These are phyloP conservation scores for Alauda arvensis DNA, from an alignment of 2,797 vertebrate species.

Conservation along the genomic window DNA sequence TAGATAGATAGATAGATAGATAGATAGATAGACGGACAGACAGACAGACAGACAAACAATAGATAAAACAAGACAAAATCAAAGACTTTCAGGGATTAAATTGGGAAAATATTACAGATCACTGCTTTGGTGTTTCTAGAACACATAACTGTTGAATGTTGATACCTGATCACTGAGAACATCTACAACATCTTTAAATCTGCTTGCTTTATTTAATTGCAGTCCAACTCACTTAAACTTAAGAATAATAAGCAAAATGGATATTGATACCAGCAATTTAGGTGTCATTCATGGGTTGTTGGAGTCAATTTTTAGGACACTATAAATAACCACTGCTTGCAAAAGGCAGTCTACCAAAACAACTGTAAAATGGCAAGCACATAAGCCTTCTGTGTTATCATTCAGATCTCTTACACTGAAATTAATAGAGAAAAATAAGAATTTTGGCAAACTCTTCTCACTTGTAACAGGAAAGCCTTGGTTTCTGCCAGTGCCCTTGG, in stretches of 20 bases:
- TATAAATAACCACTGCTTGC: not conserved
- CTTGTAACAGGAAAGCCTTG: not conserved
- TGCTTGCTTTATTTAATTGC: slow-evolving; percentile 60
- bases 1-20: not conserved
- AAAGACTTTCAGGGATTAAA: not conserved
- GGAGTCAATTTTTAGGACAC: not conserved
- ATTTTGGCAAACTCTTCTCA: not conserved
- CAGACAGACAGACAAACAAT: not conserved
- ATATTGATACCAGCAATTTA: not conserved
- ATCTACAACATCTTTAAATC: slow-evolving; percentile 36
- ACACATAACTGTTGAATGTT: slow-evolving; percentile 13
- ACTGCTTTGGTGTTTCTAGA: slow-evolving; percentile 3
- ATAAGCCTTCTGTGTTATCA: not conserved
- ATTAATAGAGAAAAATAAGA: not conserved
- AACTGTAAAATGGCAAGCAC: not conserved
- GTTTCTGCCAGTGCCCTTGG: not conserved
- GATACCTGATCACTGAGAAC: slow-evolving; percentile 15
- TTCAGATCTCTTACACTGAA: not conserved
- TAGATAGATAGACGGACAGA: not conserved
- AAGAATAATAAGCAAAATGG: not conserved
- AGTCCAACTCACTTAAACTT: slow-evolving; percentile 20
- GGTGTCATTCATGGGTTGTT: not conserved
- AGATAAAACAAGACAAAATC: not conserved
- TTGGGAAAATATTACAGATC: not conserved
- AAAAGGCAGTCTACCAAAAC: not conserved